Evolutionary conservation across 2,113 vertebrate genomes (phyloP), one percentile per base, ranked within the genome.

Genomic region (Myodes glareolus): DNA sequence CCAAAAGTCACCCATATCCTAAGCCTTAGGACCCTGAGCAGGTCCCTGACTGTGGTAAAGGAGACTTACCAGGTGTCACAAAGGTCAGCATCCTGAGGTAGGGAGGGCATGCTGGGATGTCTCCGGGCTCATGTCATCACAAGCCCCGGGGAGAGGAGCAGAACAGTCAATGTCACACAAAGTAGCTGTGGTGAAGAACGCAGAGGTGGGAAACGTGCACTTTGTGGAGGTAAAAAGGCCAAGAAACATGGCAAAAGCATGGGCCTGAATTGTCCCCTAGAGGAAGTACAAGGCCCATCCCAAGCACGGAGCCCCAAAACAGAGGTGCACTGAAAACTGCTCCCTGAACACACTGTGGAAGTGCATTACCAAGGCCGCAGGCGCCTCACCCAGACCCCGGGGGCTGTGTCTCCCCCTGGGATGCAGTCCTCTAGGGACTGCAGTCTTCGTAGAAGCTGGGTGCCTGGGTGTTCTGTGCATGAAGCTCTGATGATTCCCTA

Each of bases 391-490:
- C 58, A 45, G 39, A 42, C 39, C 8, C 12, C 2, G 14, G 29
- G 29, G 7, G 17, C 45, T 68, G 19, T 36, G n/a, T 33, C 39
- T 12, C 0, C 33, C 36, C 61, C 9, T 2, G 29, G 82, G 52
- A 58, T 63, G 33, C 21, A 4, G n/a, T 2, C 0, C 65, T 95
- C 90, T 21, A 65, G 39, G 80, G 55, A 55, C 50, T 8, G 4
- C 42, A 31, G 58, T 29, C 8, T 25, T 25, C 21, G 39, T 42
- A 70, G 58, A 29, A 29, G 39, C 65, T 33, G 8, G 45, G 2
- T 45, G 7, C 4, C 1, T 42, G 11, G 0, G 4, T 1, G 4
- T 42, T 61, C 68, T 1, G 17, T 17, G 4, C 39, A 31, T 5
- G 5, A 3, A 21, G 27, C 78, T n/a, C 89, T 45, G 33, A 0